These are phyloP conservation scores for Harlomillsia oculata DNA, from an alignment of 1,140 invertebrate genomes.

Conservation along the genomic window DNA sequence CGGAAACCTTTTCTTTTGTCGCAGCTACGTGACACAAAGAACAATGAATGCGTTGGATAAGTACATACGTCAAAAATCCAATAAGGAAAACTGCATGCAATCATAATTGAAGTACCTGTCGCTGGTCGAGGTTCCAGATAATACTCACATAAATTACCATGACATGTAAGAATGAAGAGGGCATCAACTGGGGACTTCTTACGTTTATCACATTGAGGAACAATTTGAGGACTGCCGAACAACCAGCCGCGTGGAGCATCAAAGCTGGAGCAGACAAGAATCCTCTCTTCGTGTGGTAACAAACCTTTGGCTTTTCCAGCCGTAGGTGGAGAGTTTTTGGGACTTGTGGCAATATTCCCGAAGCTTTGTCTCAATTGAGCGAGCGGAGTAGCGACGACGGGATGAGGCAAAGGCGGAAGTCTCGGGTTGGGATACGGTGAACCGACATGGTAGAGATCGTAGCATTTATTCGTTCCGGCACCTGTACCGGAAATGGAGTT, in stretches of 20 bases:
- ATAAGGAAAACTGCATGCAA: slow-evolving; percentile 2
- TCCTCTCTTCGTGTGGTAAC: slow-evolving; percentile 24
- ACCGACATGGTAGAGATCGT: slow-evolving; percentile 42
- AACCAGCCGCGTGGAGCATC: slow-evolving; percentile 64
- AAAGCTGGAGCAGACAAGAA: slow-evolving; percentile 51
- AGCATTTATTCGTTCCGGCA: slow-evolving; percentile 38
- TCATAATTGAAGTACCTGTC: slow-evolving; percentile 43
- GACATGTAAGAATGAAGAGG: slow-evolving; percentile 79
- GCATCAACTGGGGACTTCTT: slow-evolving; percentile 59
- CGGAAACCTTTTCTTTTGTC: slow-evolving; percentile 77
- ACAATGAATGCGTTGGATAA: background rate
- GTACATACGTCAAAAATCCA: background rate
- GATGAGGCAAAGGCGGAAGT: slow-evolving; percentile 77
- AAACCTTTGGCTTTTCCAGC: slow-evolving; percentile 23
- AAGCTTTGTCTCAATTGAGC: slow-evolving; percentile 67
- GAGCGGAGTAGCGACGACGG: slow-evolving; percentile 63
- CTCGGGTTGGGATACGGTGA: slow-evolving; percentile 77
- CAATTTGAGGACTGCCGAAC: slow-evolving; percentile 43
- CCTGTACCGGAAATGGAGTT: slow-evolving; percentile 44
- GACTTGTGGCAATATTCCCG: slow-evolving; percentile 12
- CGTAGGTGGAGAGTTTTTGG: slow-evolving; percentile 23
- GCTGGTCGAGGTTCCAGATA: slow-evolving; percentile 71
- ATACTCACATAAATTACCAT: slow-evolving; percentile 80
- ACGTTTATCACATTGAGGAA: slow-evolving; percentile 39
- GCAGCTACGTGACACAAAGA: slow-evolving; percentile 46